A percentile compares a stretch with the other conserved stretches of the same genome.
phyloP scores from a whole-genome alignment of 2,113 vertebrate species.

The Prionailurus bengalensis region DNA sequence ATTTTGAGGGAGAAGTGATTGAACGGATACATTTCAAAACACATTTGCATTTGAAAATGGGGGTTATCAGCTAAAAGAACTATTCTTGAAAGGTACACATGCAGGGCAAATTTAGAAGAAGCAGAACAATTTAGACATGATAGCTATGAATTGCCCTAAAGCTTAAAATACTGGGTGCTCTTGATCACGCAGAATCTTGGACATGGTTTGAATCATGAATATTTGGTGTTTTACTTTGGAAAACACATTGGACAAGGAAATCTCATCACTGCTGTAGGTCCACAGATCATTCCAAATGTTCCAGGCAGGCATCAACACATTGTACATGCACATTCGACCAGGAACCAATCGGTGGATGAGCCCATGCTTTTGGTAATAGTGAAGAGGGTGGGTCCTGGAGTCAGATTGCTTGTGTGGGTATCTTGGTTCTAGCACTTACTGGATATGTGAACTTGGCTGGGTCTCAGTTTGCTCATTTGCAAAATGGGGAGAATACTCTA shows the following conservation, averaged over 20 bases:
- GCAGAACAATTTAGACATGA: slow-evolving; percentile 66
- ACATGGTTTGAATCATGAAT: slow-evolving; percentile 51
- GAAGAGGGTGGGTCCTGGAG: neutral
- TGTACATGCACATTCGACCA: neutral
- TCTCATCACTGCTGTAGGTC: neutral
- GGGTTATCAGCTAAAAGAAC: slow-evolving; percentile 67
- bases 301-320: neutral
- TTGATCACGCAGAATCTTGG: neutral
- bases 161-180: slow-evolving; percentile 19
- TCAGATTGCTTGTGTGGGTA: neutral
- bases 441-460: neutral
- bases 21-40: slow-evolving; percentile 74
- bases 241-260: neutral
- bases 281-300: neutral
- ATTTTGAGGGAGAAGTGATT: slow-evolving; percentile 71
- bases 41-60: slow-evolving; percentile 77
- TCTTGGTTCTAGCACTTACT: neutral
- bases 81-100: slow-evolving; percentile 70
- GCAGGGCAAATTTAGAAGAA: slow-evolving; percentile 74
- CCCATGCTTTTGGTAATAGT: neutral
- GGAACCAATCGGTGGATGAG: neutral
- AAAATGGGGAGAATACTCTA: neutral
- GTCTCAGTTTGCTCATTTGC: slow-evolving; percentile 22
- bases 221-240: slow-evolving; percentile 32
- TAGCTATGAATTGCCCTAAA: slow-evolving; percentile 48